Percentiles rank a stretch among this genome's conserved stretches.
Conservation (phyloP, 2,888 invertebrate species). For the Pseudococcus jackbeardsleyi region DNA sequence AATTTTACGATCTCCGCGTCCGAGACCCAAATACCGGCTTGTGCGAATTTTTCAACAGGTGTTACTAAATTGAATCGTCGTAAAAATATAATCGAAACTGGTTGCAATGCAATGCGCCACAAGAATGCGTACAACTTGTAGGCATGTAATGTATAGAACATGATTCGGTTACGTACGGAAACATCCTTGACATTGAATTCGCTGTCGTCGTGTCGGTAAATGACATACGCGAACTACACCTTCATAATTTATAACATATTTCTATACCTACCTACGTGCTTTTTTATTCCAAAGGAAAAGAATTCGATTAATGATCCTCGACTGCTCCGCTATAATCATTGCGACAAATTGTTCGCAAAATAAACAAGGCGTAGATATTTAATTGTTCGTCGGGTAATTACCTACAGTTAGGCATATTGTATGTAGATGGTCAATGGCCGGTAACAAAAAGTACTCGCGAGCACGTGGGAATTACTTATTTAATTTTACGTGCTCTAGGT, state of each 20-base stretch:
- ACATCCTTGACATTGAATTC: slow-evolving; percentile 24
- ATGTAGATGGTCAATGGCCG: not conserved
- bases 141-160: not conserved
- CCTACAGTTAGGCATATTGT: not conserved
- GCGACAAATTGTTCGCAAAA: not conserved
- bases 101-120: not conserved
- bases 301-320: not conserved
- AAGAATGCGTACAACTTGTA: not conserved
- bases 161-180: slow-evolving; percentile 33
- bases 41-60: slow-evolving; percentile 6
- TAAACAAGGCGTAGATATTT: slow-evolving; percentile 2
- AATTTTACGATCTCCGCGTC: not conserved
- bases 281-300: not conserved
- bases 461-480: not conserved
- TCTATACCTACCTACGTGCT: not conserved
- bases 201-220: not conserved
- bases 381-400: not conserved
- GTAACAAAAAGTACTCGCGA: not conserved
- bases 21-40: slow-evolving; percentile 16
- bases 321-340: not conserved
- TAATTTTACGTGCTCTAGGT: not conserved
- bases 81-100: not conserved
- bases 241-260: not conserved
- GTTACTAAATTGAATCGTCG: not conserved
- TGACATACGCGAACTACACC: not conserved